A percentile compares a stretch with the other conserved stretches of the same genome.
phyloP scores from a whole-genome alignment of 2,888 invertebrate genomes.

The Caenorhabditis afra region DNA sequence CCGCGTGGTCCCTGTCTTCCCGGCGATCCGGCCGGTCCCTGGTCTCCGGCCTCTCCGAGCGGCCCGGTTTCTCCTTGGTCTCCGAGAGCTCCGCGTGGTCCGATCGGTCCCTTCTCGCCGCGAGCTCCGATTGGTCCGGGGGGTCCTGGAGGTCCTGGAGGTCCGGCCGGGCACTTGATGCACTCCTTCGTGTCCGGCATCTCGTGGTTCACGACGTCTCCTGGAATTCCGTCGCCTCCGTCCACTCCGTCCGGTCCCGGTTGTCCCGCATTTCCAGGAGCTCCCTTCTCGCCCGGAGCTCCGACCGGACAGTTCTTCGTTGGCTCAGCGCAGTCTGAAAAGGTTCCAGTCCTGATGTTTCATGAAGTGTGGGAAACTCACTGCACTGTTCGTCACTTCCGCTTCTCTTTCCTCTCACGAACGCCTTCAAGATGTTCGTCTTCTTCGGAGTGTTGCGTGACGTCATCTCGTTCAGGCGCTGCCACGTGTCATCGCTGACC shows the following conservation, averaged over 20 bases:
- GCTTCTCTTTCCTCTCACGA: conserved; percentile 49
- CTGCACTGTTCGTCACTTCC: conserved; percentile 42
- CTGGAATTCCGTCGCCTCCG: conserved; percentile 59
- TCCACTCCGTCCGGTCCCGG: conserved; percentile 69
- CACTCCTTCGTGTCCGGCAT: conserved; percentile 62
- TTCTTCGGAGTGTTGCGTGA: conserved; percentile 52
- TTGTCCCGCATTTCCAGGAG: conserved; percentile 66
- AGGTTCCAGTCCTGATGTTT: background rate
- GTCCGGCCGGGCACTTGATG: conserved; percentile 74
- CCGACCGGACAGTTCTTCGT: conserved; percentile 68
- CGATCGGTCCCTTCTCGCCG: conserved; percentile 71
- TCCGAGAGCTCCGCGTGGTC: conserved; percentile 71
- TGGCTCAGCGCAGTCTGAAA: conserved; percentile 61
- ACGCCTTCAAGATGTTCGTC: conserved; percentile 37
- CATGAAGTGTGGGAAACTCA: conserved; percentile 15
- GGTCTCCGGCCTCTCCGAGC: conserved; percentile 63
- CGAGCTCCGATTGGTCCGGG: conserved; percentile 70
- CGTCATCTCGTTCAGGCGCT: conserved; percentile 40
- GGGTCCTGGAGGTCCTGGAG: conserved; percentile 73
- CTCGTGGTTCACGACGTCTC: conserved; percentile 52
- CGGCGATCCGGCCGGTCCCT: conserved; percentile 54
- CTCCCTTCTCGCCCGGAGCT: conserved; percentile 71
- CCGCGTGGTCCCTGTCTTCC: conserved; percentile 53
- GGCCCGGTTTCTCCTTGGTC: conserved; percentile 71
- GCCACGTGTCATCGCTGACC: conserved; percentile 57